Conservation (phyloP, 2,888 invertebrate genomes). For the Calliopum simillimum region DNA sequence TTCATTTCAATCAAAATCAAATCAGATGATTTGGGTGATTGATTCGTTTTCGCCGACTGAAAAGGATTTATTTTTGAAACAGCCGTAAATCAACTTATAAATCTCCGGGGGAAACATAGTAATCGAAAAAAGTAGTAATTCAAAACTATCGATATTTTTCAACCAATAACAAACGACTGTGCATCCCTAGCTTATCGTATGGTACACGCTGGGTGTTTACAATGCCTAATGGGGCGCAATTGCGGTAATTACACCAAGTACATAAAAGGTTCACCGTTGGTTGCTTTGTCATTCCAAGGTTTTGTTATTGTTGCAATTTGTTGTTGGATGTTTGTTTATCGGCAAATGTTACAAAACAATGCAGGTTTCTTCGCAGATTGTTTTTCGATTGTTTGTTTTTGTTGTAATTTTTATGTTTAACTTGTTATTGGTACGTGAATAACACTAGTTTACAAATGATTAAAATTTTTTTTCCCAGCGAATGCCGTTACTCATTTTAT, state of each 20-base stretch:
- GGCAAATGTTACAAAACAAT: conserved; percentile 13
- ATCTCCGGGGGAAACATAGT: too few species aligned
- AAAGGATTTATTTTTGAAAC: too few species aligned
- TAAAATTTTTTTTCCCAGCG: too few species aligned
- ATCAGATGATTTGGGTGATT: too few species aligned
- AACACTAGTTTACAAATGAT: too few species aligned
- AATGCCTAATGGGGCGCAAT: conserved; percentile 26
- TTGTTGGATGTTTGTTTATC: conserved; percentile 27
- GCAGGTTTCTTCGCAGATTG: conserved; percentile 20
- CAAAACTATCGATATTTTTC: conserved; percentile 6
- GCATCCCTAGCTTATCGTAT: not conserved
- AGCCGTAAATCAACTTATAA: too few species aligned
- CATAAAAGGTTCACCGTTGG: not conserved
- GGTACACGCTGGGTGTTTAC: conserved; percentile 22
- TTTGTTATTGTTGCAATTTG: conserved; percentile 39
- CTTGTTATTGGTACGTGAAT: not conserved
- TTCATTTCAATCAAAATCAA: too few species aligned
- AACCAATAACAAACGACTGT: too few species aligned
- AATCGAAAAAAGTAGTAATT: too few species aligned
- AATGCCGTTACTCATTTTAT: too few species aligned
- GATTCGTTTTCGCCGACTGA: too few species aligned
- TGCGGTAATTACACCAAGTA: conserved; percentile 14
- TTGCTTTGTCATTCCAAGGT: conserved; percentile 45
- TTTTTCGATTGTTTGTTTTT: conserved; percentile 44
- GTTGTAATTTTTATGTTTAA: conserved; percentile 19